Evolutionary conservation across 1,140 invertebrate genomes (phyloP), one percentile per base, ranked within the genome.

Genomic region (Zophobas morio): DNA sequence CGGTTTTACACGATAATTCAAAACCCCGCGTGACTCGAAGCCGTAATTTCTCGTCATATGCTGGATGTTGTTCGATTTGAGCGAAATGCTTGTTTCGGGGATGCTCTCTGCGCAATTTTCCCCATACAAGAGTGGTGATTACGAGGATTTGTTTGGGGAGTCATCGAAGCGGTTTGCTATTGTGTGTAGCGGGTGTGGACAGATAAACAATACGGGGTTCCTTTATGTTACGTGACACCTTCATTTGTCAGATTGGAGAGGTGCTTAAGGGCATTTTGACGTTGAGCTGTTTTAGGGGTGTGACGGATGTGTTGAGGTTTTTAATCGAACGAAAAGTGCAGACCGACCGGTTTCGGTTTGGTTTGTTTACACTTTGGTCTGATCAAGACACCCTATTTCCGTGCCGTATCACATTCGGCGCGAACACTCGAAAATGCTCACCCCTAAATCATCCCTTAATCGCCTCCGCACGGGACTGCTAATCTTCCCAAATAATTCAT

Each of bases 171-270:
- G 66, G 66, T 77, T 53, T 56, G 3, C 63, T 77, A 72, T 77
- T 71, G 75, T 56, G n/a, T 63, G 6, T 70, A 66, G 66, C 72
- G 77, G 77, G 77, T 78, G 77, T 53, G 56, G 72, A 75, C 60
- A 73, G 60, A 78, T 70, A 78, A 70, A 78, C 77, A 78, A 78
- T 78, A 40, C 39, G 46, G 57, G n/a, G 34, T 46, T 54, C 77
- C 75, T 70, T 40, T 70, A 49, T 74, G 77, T 78, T 47, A 78
- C 74, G 51, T 40, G 72, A 78, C 77, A 78, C 77, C 77, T 75
- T 75, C 73, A 75, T 78, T 78, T 78, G 72, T 75, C 76, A 34
- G 71, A 74, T 56, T 42, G 60, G 37, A 51, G 6, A 20, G 6
- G 49, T 20, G 6, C 49, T 20, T 4, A 51, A 20, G 49, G 49